Evolutionary conservation across 2,113 vertebrate species (phyloP), one percentile per base, ranked within the genome.

Genomic region (Hippolais icterina): DNA sequence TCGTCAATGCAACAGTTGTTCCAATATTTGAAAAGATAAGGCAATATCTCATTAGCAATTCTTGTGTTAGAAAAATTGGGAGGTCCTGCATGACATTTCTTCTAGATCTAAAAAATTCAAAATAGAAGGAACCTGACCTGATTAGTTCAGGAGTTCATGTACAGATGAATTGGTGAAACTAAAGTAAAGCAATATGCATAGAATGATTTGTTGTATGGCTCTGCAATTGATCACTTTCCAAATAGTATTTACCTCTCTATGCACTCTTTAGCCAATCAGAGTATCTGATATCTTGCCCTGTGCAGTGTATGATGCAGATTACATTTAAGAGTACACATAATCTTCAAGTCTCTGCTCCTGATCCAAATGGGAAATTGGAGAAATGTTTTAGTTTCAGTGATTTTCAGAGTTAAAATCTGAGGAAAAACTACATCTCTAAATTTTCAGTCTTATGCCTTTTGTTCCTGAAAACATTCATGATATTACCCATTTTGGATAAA

Each of bases 301-400:
- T 20, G 13, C 5, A 49, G 23, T 22, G 10, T 49, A 13, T 12
- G 31, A 54, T 1, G 4, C 14, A 83, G 61, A 76, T 61, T 76
- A 28, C 29, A 24, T 79, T 46, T 54, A 54, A 49, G 23, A 75
- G 6, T 33, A 61, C 4, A 7, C 0, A 0, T n/a, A 3, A 2
- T 47, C 18, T 78, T 82, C 33, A 66, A 1, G 56, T 56, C 15
- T 69, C 75, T 77, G 3, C 33, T 75, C 93, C 42, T 82, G 35
- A 63, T 61, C 23, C 39, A 75, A 70, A 47, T 25, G 15, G 50
- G 37, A 77, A 78, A 81, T 12, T 42, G 33, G 44, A 59, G 18
- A 35, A 14, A 3, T 39, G 4, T 54, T 94, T 80, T 60, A 29
- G 6, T 89, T 75, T 87, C 52, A 41, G 14, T 54, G 39, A 11